Conservation (phyloP, 2,797 vertebrate genomes). For the Scleropages formosus region DNA sequence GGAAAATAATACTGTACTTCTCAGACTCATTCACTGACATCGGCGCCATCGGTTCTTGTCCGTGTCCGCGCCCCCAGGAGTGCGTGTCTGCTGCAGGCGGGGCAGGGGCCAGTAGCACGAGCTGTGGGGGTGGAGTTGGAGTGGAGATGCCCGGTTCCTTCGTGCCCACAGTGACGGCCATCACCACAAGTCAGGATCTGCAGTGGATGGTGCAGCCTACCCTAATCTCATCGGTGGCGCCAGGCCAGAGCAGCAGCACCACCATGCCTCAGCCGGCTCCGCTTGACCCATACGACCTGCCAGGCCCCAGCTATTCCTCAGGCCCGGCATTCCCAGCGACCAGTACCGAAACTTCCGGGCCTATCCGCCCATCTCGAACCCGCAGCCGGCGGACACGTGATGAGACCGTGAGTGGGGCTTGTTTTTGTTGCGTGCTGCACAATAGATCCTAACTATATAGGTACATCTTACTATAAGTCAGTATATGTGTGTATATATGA, state of each 20-base stretch:
- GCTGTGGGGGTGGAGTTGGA: slow-evolving; percentile 61
- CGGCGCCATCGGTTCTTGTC: not conserved
- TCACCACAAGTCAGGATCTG: slow-evolving; percentile 95
- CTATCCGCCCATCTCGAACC: slow-evolving; percentile 69
- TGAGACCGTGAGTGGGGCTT: slow-evolving; percentile 81
- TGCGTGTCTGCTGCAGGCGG: slow-evolving; percentile 77
- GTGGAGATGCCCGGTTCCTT: slow-evolving; percentile 93
- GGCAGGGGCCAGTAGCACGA: slow-evolving; percentile 67
- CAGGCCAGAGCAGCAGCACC: slow-evolving; percentile 73
- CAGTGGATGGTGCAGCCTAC: slow-evolving; percentile 98
- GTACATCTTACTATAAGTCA: not conserved
- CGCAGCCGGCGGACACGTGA: slow-evolving; percentile 81
- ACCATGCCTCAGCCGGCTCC: slow-evolving; percentile 72
- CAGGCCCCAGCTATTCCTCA: slow-evolving; percentile 84
- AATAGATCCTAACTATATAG: not conserved
- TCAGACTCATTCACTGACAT: not conserved
- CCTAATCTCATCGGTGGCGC: slow-evolving; percentile 91
- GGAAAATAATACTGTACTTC: not conserved
- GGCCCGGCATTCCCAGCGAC: slow-evolving; percentile 65
- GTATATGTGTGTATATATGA: not conserved
- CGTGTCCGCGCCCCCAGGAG: slow-evolving; percentile 71
- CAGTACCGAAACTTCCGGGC: slow-evolving; percentile 59
- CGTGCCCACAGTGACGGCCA: slow-evolving; percentile 95
- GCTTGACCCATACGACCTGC: slow-evolving; percentile 88
- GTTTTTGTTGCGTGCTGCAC: not conserved